Evolutionary conservation across 2,797 vertebrate species (phyloP), one percentile per base, ranked within the genome.

Genomic region (Sebastes taczanowskii): DNA sequence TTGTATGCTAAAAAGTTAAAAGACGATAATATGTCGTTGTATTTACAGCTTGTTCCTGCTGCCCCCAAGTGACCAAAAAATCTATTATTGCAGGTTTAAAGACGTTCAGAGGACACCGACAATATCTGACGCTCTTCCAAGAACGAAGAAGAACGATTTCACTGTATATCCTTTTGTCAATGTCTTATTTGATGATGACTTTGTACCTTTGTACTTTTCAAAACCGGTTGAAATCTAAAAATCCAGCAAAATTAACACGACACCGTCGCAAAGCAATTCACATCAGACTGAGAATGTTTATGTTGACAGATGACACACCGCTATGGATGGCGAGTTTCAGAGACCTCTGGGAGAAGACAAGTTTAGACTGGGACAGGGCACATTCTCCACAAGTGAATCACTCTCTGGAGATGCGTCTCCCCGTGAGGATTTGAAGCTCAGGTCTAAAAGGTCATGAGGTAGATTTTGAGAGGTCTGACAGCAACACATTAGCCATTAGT

Each of bases 361-460:
- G 92, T 90, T 87, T 69, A 74, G 86, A 91, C 91, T 68, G 3
- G 77, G 90, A 82, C 76, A 29, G 76, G 70, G 38, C 64, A 60
- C 88, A 88, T 92, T 92, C 88, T 90, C 87, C 11, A 16, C 2
- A 74, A 64, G 77, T 92, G 91, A 92, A 92, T 93, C 87, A 91
- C 85, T 82, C 77, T 82, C 76, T 66, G 52, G 56, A 80, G 66
- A 70, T 86, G 69, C 14, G 13, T 71, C 60, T 79, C 66, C 7
- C 56, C 69, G 64, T 53, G 46, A 86, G 80, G 53, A 84, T 80
- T 77, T 74, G 27, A 71, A 71, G 72, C 78, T 62, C 11, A 18
- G 83, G 81, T 80, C 84, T 76, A 5, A 83, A 73, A 85, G 91
- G 89, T 89, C 90, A 75, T 7, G 55, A 46, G 71, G 52, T 23